phyloP scores from a whole-genome alignment of 2,113 vertebrate genomes.

The Prochilodus magdalenae region DNA sequence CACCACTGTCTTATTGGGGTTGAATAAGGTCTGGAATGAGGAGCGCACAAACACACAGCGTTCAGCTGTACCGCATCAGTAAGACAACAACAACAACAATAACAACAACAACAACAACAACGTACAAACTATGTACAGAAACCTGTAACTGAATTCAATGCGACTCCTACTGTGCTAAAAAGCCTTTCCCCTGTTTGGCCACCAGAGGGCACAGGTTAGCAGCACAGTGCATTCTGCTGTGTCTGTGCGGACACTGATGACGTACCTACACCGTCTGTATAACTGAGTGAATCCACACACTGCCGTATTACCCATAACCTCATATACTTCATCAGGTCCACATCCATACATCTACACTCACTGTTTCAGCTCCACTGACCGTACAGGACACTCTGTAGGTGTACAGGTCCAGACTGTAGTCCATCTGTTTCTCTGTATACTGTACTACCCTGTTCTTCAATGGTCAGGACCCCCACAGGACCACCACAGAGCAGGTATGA shows the following conservation, averaged over 20 bases:
- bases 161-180: neutral
- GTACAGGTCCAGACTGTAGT: too few species aligned
- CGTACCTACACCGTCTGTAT: neutral
- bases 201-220: conserved; percentile 16
- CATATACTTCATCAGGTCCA: neutral
- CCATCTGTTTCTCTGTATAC: too few species aligned
- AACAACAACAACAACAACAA: too few species aligned
- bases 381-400: too few species aligned
- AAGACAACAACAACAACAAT: too few species aligned
- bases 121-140: too few species aligned
- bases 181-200: neutral
- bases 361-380: too few species aligned
- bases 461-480: too few species aligned
- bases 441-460: too few species aligned
- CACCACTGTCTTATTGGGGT: conserved; percentile 99
- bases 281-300: neutral
- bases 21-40: conserved; percentile 96
- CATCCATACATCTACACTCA: too few species aligned
- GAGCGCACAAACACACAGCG: neutral
- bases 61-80: too few species aligned
- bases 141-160: neutral
- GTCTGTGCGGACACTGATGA: neutral
- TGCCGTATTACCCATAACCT: neutral
- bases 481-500: too few species aligned
- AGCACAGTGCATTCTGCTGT: neutral